Percentiles rank a stretch among this genome's conserved stretches.
Conservation (phyloP, 2,888 invertebrate genomes). For the Dorcus hopei region DNA sequence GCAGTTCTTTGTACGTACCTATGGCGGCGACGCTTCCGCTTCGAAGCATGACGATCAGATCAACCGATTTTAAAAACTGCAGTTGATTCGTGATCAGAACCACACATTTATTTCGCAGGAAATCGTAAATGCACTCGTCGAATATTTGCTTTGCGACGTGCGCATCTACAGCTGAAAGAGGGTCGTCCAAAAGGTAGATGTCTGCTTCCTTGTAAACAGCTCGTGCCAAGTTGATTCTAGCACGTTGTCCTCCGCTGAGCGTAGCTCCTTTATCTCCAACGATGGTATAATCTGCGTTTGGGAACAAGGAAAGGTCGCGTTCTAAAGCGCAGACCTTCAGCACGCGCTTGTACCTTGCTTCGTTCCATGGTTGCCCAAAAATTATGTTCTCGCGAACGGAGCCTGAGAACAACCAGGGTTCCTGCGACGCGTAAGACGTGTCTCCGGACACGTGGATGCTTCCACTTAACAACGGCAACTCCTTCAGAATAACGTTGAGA, state of each 20-base stretch:
- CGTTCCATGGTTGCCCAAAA: conserved; percentile 73
- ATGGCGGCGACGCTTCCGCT: conserved; percentile 56
- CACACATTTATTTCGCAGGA: conserved; percentile 66
- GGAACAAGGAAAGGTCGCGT: conserved; percentile 66
- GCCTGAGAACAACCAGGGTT: conserved; percentile 79
- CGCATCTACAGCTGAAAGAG: conserved; percentile 71
- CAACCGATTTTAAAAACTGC: conserved; percentile 65
- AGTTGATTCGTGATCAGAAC: conserved; percentile 82
- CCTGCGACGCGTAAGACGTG: conserved; percentile 74
- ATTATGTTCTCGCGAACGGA: conserved; percentile 69
- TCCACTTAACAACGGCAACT: conserved; percentile 64
- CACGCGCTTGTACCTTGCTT: conserved; percentile 60
- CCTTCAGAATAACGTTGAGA: conserved; percentile 68
- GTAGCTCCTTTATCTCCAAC: conserved; percentile 75
- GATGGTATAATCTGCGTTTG: conserved; percentile 72
- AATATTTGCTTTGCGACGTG: conserved; percentile 69
- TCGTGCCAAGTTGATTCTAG: conserved; percentile 61
- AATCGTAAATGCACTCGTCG: conserved; percentile 61
- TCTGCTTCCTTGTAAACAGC: conserved; percentile 71
- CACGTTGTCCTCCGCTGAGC: conserved; percentile 73
- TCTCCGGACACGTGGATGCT: conserved; percentile 57
- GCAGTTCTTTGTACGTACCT: conserved; percentile 59
- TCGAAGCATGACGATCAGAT: conserved; percentile 55
- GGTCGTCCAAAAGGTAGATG: conserved; percentile 73
- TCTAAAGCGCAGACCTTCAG: conserved; percentile 66